These are phyloP conservation scores for Danio tinwini DNA, from an alignment of 2,797 vertebrate species.

Conservation along the genomic window DNA sequence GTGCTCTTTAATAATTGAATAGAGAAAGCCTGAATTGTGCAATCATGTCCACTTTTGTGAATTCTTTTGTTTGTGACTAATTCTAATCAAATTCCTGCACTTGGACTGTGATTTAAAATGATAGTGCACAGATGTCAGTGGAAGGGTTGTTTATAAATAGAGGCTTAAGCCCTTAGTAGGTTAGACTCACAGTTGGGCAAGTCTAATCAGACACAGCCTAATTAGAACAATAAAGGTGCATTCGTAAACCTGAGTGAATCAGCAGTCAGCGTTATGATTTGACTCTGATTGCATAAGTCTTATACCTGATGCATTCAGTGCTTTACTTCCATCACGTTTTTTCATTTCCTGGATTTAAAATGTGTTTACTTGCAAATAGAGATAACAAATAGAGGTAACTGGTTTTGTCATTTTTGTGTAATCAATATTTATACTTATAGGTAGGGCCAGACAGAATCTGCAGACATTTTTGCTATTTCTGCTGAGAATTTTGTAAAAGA, in stretches of 20 bases:
- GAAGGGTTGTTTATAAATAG: constrained; percentile 24
- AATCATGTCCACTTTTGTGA: background rate
- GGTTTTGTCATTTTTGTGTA: background rate
- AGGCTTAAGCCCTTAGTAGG: constrained; percentile 28
- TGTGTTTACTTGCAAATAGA: background rate
- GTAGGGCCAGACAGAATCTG: too few species aligned
- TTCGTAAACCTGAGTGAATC: constrained; percentile 22
- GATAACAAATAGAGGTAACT: background rate
- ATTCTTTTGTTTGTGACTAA: background rate
- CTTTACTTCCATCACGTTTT: background rate
- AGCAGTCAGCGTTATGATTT: constrained; percentile 6
- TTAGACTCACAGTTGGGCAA: constrained; percentile 27
- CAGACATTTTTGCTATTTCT: too few species aligned
- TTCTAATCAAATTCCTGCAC: constrained; percentile 29
- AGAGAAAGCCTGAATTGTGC: background rate
- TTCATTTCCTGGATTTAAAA: background rate
- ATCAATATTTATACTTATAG: background rate
- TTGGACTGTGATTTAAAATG: background rate
- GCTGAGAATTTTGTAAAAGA: too few species aligned
- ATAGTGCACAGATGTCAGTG: constrained; percentile 43
- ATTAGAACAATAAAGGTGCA: background rate
- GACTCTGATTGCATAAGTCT: background rate
- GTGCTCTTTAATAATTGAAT: constrained; percentile 18
- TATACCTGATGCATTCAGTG: background rate
- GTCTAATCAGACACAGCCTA: background rate